Percentiles rank a stretch among this genome's conserved stretches.
Evolutionary conservation across 2,888 invertebrate species (phyloP).

Genomic region (Microctonus hyperodae): DNA sequence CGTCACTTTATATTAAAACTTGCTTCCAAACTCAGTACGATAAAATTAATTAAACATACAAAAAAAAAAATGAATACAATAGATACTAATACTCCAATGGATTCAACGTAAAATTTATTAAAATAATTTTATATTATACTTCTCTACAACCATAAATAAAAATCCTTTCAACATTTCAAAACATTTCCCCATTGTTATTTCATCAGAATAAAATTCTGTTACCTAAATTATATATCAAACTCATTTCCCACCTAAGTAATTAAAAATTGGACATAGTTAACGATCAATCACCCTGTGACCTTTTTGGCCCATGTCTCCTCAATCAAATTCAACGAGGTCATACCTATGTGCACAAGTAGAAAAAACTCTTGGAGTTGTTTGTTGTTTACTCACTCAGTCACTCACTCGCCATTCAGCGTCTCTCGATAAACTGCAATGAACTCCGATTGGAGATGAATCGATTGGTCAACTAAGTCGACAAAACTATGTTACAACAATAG

Average conservation of each 20-base stretch:
- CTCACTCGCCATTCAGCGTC: not conserved
- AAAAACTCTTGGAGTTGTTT: slow-evolving; percentile 7
- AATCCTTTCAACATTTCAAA: not conserved
- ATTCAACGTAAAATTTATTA: not conserved
- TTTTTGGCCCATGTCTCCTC: not conserved
- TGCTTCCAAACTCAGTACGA: not conserved
- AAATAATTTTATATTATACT: not conserved
- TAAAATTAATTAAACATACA: not conserved
- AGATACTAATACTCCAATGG: not conserved
- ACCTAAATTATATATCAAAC: not conserved
- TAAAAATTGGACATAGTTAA: not conserved
- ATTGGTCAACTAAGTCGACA: not conserved
- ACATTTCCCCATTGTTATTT: not conserved
- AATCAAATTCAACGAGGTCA: not conserved
- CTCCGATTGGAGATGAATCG: not conserved
- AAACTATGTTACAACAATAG: not conserved
- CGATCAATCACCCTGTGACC: slow-evolving; percentile 8
- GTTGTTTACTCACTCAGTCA: not conserved
- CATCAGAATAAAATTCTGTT: not conserved
- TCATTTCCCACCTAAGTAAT: not conserved
- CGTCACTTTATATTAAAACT: slow-evolving; percentile 23
- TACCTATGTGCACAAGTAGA: not conserved
- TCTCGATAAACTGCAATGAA: not conserved
- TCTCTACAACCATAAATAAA: too few relatives aligned
- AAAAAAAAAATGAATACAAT: not conserved